Percentiles rank a stretch among this genome's conserved stretches.
phyloP scores from a whole-genome alignment of 2,888 invertebrate species.

The Sussaba pulchella region DNA sequence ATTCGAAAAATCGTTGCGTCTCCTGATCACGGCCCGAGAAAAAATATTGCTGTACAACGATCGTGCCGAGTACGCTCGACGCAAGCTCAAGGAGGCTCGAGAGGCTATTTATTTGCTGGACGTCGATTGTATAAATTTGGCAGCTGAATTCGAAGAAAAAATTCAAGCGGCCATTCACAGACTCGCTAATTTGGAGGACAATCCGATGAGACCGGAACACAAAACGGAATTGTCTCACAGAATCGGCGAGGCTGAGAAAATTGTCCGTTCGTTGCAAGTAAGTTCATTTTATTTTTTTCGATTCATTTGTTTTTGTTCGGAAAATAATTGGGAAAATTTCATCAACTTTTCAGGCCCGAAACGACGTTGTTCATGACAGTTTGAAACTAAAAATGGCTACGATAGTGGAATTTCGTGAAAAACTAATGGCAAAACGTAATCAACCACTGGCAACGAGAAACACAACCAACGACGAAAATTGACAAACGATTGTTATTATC shows the following conservation, averaged over 20 bases:
- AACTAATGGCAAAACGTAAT: background rate
- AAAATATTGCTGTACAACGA: conserved; percentile 20
- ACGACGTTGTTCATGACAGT: background rate
- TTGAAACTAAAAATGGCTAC: background rate
- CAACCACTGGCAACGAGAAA: background rate
- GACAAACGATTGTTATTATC: background rate
- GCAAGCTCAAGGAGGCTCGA: conserved; percentile 7
- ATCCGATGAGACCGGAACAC: background rate
- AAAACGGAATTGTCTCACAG: conserved; percentile 10
- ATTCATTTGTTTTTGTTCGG: background rate
- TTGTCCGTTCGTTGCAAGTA: background rate
- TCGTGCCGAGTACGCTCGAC: background rate
- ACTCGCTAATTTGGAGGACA: conserved; percentile 14
- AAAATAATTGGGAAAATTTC: too few species aligned
- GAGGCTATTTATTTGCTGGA: conserved; percentile 20
- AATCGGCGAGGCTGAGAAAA: background rate
- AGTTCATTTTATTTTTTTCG: background rate
- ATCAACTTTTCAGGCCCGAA: background rate
- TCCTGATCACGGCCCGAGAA: background rate
- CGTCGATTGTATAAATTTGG: conserved; percentile 4
- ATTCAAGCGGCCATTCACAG: conserved; percentile 8
- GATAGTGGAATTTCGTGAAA: background rate
- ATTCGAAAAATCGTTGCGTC: background rate
- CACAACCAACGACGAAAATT: conserved; percentile 4
- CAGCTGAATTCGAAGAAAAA: conserved; percentile 23